A percentile compares a stretch with the other conserved stretches of the same genome.
Conservation (phyloP, 2,888 invertebrate species). For the Protodeltote pygarga region DNA sequence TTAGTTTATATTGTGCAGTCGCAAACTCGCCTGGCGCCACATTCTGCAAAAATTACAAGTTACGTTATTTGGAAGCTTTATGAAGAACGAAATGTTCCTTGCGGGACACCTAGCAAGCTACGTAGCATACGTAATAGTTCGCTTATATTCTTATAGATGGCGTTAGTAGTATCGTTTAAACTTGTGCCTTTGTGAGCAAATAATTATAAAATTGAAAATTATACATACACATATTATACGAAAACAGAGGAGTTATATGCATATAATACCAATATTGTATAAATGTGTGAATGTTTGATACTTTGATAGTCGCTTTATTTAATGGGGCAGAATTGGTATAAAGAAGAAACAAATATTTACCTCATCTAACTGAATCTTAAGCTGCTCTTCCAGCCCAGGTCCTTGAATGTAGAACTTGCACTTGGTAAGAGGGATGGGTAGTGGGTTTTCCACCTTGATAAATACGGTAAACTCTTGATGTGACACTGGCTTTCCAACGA, state of each 20-base stretch:
- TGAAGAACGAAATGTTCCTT: background rate
- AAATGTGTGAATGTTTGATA: too few relatives aligned
- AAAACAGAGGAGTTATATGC: too few relatives aligned
- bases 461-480: slow-evolving; percentile 86
- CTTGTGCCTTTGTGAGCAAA: background rate
- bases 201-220: background rate
- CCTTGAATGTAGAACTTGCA: slow-evolving; percentile 94
- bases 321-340: background rate
- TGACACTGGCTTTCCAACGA: slow-evolving; percentile 85
- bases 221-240: too few relatives aligned
- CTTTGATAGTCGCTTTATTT: too few relatives aligned
- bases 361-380: slow-evolving; percentile 90
- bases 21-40: slow-evolving; percentile 89
- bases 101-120: background rate
- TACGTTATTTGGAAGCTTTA: slow-evolving; percentile 10
- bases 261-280: too few relatives aligned
- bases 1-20: slow-evolving; percentile 91
- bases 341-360: slow-evolving; percentile 58
- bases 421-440: slow-evolving; percentile 92
- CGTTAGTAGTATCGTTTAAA: slow-evolving; percentile 20
- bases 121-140: slow-evolving; percentile 5
- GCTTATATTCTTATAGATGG: slow-evolving; percentile 39
- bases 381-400: slow-evolving; percentile 91
- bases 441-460: slow-evolving; percentile 92
- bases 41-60: slow-evolving; percentile 37